Percentiles rank a stretch among this genome's conserved stretches.
These are phyloP conservation scores for Sebastolobus altivelis DNA, from an alignment of 2,797 vertebrate genomes.

Conservation along the genomic window DNA sequence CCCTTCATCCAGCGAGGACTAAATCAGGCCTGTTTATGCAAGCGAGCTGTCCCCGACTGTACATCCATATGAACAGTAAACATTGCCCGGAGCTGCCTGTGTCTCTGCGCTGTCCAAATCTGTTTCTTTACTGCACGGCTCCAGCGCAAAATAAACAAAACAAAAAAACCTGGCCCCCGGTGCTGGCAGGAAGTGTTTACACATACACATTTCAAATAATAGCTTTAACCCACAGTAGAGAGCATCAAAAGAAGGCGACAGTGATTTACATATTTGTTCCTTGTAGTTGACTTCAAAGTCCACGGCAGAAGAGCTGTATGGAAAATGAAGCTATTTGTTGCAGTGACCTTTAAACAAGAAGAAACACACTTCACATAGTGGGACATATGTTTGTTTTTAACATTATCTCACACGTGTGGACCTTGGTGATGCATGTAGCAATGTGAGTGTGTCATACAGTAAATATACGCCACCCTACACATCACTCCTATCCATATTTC, in stretches of 20 bases:
- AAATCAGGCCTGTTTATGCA: conserved; percentile 64
- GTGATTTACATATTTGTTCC: conserved; percentile 41
- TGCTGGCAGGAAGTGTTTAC: conserved; percentile 43
- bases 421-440: neutral
- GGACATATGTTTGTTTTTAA: neutral
- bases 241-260: conserved; percentile 18
- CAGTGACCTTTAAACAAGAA: conserved; percentile 39
- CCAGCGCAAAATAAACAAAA: conserved; percentile 15
- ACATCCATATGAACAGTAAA: conserved; percentile 59
- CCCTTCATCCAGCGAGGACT: conserved; percentile 13
- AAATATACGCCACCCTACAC: neutral
- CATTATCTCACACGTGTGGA: neutral
- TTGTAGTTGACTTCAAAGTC: conserved; percentile 42
- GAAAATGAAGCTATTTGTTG: conserved; percentile 6
- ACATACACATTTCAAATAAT: conserved; percentile 50
- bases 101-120: conserved; percentile 49
- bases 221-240: conserved; percentile 31
- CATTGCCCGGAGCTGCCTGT: conserved; percentile 47
- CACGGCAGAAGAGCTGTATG: neutral
- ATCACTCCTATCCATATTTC: neutral
- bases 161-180: neutral
- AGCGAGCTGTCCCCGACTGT: conserved; percentile 27
- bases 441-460: neutral
- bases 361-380: neutral
- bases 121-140: conserved; percentile 28